Conservation (phyloP, 2,888 invertebrate species). For the Ctenicera cuprea region DNA sequence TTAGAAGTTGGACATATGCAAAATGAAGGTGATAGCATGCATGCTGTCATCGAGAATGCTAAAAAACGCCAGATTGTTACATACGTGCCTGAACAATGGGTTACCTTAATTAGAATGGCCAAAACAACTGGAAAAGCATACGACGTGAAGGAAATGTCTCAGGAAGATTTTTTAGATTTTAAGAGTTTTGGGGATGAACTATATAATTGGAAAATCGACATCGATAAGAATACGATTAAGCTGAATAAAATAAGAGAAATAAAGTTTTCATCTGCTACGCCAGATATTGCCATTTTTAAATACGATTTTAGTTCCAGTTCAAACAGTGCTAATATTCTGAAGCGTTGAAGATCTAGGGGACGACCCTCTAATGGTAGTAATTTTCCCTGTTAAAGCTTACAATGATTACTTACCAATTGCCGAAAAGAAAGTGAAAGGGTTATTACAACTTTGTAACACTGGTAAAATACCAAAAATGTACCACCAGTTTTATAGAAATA, state of each 20-base stretch:
- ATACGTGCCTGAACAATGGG: slow-evolving; percentile 34
- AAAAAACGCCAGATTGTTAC: neutral
- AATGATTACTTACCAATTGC: neutral
- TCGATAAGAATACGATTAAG: neutral
- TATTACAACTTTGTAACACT: neutral
- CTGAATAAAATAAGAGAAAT: neutral
- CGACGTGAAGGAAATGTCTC: slow-evolving; percentile 10
- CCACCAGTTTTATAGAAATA: neutral
- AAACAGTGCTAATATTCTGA: neutral
- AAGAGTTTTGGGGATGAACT: neutral
- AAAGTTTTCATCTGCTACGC: neutral
- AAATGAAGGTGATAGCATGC: neutral
- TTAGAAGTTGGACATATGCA: neutral
- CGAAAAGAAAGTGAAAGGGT: neutral
- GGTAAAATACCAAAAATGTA: neutral
- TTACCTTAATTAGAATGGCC: slow-evolving; percentile 27
- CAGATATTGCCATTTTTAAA: neutral
- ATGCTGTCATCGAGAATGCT: neutral
- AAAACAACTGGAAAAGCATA: slow-evolving; percentile 26
- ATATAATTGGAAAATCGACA: neutral
- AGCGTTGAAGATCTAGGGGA: neutral
- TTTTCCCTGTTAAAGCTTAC: neutral
- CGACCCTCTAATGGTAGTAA: neutral
- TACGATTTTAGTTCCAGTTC: neutral
- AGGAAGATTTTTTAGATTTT: neutral